These are phyloP conservation scores for Melanotus villosus DNA, from an alignment of 2,888 invertebrate genomes.

Conservation along the genomic window DNA sequence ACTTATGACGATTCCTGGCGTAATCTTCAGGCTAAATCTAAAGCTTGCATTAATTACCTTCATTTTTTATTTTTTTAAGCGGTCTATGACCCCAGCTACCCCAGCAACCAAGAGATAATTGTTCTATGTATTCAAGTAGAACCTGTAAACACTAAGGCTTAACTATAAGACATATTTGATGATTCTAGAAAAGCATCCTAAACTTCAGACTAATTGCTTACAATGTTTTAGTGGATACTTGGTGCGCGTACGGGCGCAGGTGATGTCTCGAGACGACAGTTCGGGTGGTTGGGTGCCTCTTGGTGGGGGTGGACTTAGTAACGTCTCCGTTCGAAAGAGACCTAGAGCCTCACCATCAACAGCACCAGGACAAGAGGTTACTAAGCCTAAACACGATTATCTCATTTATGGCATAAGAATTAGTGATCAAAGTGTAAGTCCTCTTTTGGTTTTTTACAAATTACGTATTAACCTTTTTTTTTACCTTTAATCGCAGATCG, in stretches of 20 bases:
- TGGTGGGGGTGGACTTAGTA: slow-evolving; percentile 94
- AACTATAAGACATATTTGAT: no score
- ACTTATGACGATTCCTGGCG: no score
- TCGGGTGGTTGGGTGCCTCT: slow-evolving; percentile 96
- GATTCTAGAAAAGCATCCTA: no score
- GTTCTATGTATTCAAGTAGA: no score
- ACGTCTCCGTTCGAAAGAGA: slow-evolving; percentile 90
- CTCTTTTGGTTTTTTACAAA: neutral
- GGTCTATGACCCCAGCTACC: no score
- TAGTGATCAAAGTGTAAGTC: slow-evolving; percentile 89
- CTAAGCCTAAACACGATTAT: slow-evolving; percentile 86
- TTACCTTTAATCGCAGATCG: slow-evolving; percentile 85
- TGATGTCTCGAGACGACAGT: slow-evolving; percentile 98
- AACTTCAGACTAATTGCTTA: no score
- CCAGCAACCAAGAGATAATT: no score
- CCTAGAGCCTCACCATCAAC: slow-evolving; percentile 66
- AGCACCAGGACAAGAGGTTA: slow-evolving; percentile 58
- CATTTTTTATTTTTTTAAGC: no score
- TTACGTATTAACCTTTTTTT: neutral
- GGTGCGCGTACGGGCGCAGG: slow-evolving; percentile 98
- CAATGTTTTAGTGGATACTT: slow-evolving; percentile 86
- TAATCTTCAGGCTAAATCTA: no score
- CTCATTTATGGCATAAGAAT: slow-evolving; percentile 94
- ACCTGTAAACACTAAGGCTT: no score
- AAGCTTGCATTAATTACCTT: no score